Evolutionary conservation across 1,140 invertebrate genomes (phyloP).

Genomic region (Carposina sasakii): DNA sequence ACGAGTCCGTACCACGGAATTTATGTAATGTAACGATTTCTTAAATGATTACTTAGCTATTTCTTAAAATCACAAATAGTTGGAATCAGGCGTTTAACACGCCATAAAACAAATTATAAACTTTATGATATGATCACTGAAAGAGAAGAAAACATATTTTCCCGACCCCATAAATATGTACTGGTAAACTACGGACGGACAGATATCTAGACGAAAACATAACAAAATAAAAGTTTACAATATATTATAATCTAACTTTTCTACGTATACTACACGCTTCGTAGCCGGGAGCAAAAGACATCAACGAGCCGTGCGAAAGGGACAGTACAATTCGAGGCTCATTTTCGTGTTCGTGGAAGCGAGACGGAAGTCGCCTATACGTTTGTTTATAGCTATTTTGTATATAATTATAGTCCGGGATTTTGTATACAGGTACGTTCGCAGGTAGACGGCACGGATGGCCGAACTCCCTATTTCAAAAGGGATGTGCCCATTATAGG

Average conservation of each 20-base stretch:
- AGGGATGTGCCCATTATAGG: constrained; percentile 50
- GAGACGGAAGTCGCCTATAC: constrained; percentile 39
- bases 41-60: no score
- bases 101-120: no score
- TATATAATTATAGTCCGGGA: constrained; percentile 55
- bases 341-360: constrained; percentile 31
- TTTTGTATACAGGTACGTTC: constrained; percentile 54
- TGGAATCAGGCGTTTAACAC: no score
- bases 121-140: no score
- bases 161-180: no score
- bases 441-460: constrained; percentile 62
- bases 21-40: no score
- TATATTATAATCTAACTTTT: constrained; percentile 4
- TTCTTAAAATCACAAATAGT: no score
- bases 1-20: no score
- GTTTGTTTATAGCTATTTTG: constrained; percentile 49
- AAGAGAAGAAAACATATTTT: no score
- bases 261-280: constrained; percentile 23
- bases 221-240: no score
- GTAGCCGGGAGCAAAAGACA: constrained; percentile 50
- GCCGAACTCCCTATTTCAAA: constrained; percentile 56
- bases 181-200: no score
- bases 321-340: constrained; percentile 19
- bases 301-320: constrained; percentile 56
- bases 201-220: no score